Conservation (phyloP, 1,140 invertebrate genomes). For the Apis dorsata region DNA sequence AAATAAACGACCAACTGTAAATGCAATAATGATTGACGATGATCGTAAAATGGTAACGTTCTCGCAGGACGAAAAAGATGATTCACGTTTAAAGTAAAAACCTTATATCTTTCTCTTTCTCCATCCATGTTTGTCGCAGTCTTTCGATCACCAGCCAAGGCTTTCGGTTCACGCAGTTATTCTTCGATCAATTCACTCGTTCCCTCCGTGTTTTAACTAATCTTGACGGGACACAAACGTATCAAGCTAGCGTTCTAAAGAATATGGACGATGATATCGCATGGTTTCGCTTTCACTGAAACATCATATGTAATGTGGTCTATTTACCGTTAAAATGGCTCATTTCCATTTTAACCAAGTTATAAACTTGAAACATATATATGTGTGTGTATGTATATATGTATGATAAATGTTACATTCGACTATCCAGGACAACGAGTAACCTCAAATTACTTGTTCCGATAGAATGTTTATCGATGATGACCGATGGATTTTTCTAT, state of each 20-base stretch:
- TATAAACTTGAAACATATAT: background rate
- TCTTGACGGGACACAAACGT: background rate
- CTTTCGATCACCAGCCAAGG: background rate
- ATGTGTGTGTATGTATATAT: background rate
- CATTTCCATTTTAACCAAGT: background rate
- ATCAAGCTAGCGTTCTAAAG: conserved; percentile 1
- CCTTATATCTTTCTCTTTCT: background rate
- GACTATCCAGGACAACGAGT: background rate
- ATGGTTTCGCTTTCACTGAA: background rate
- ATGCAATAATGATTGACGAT: conserved; percentile 41
- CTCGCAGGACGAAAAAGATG: conserved; percentile 16
- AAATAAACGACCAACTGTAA: conserved; percentile 36
- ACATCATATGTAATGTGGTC: background rate
- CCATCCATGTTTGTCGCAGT: background rate
- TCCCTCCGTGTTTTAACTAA: background rate
- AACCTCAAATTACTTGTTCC: background rate
- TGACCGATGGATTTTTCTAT: conserved; percentile 28
- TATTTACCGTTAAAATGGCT: background rate
- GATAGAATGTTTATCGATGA: background rate
- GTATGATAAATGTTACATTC: background rate
- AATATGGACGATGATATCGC: background rate
- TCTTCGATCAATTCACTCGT: background rate
- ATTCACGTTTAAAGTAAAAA: conserved; percentile 25
- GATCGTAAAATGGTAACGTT: conserved; percentile 30
- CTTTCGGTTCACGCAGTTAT: background rate